Evolutionary conservation across 2,797 vertebrate species (phyloP), one percentile per base, ranked within the genome.

Genomic region (Cyclura pinguis): DNA sequence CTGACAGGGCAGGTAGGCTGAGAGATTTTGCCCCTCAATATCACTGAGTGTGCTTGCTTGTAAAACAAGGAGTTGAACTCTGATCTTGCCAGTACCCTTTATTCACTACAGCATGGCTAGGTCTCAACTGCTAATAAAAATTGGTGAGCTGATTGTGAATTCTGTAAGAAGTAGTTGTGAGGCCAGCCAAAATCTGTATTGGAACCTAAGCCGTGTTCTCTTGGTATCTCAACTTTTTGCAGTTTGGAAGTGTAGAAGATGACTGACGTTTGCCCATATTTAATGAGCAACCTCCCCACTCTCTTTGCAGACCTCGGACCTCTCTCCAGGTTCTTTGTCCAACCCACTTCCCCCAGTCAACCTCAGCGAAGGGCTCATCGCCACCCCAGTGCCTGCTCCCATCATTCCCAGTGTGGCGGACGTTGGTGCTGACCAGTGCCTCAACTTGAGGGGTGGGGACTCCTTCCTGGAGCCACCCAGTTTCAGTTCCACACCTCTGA

Each of bases 311-410:
- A 95, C 97, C 90, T 89, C 96, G 90, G 91, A 96, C 83, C 96
- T 97, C 92, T 91, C 97, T 0, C 92, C 95, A 0, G 20, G 92
- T 4, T 38, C 96, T 0, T 89, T 97, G 85, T 94, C 97, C 86
- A 88, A 62, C 91, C 91, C 96, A 0, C 94, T 97, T 92, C 94
- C 98, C 91, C 93, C 97, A 18, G 95, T 94, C 94, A 96, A 91
- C 92, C 94, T 97, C 91, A 95, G 97, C 0, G 98, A 98, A 0
- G 96, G 95, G 90, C 96, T 98, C 86, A 97, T 98, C 18, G 38
- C 95, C 13, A 93, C 98, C n/a, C 93, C 97, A 0, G 91, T 95
- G 14, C 91, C 97, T 73, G 67, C 96, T 47, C 90, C 98, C 38
- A 94, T 97, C 93, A 91, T 98, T 69, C 93, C 97, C 73, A 64